Percentiles rank a stretch among this genome's conserved stretches.
phyloP scores from a whole-genome alignment of 1,140 invertebrate species.

The Bradysia coprophila region DNA sequence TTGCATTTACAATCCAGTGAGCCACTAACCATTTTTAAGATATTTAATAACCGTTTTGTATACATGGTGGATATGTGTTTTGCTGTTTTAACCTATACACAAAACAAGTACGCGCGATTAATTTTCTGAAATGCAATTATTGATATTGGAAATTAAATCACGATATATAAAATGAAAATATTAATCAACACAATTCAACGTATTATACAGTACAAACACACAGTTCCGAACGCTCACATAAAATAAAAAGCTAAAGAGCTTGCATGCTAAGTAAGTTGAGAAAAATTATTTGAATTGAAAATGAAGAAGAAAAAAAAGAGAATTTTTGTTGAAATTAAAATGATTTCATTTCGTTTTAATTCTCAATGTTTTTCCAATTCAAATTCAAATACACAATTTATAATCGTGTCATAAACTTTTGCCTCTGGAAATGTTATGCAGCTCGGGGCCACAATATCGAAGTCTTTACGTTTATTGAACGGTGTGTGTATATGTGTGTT shows the following conservation, averaged over 20 bases:
- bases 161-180: slow-evolving; percentile 1
- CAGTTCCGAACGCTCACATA: too few species aligned
- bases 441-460: neutral
- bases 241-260: neutral
- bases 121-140: slow-evolving; percentile 2
- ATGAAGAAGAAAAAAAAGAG: too few species aligned
- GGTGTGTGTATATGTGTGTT: neutral
- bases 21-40: too few species aligned
- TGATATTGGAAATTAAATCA: slow-evolving; percentile 3
- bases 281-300: neutral
- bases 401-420: neutral
- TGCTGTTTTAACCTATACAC: too few species aligned
- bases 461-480: neutral
- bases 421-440: neutral
- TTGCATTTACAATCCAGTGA: too few species aligned
- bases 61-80: too few species aligned
- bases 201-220: too few species aligned
- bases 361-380: too few species aligned
- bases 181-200: slow-evolving; percentile 1
- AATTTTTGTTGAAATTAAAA: too few species aligned
- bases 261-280: neutral
- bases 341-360: too few species aligned
- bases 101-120: neutral
- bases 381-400: neutral
- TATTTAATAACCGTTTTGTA: too few species aligned